Evolutionary conservation across 2,888 invertebrate species (phyloP).

Genomic region (Mamestra brassicae): DNA sequence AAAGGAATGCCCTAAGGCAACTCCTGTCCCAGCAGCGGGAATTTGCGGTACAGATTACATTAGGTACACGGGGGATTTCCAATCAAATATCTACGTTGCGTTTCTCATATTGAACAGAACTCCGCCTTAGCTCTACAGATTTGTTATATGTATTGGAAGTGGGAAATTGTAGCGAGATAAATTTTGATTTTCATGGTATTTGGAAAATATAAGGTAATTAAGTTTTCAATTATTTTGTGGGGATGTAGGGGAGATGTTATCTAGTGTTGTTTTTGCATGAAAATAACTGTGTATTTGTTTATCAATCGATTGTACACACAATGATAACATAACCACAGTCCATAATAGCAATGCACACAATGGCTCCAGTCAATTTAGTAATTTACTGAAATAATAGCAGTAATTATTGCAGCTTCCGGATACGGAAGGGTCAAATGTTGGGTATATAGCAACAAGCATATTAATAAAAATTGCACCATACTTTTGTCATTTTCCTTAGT

Average conservation of each 20-base stretch:
- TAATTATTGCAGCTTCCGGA: conserved; percentile 19
- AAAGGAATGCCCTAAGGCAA: neutral
- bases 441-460: neutral
- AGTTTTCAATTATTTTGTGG: neutral
- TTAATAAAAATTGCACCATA: no score
- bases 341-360: conserved; percentile 1
- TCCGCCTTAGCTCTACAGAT: neutral
- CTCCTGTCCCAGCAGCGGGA: neutral
- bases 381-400: conserved; percentile 13
- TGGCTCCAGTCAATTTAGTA: conserved; percentile 10
- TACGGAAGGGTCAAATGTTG: neutral
- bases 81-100: conserved; percentile 7
- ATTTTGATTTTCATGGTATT: neutral
- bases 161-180: neutral
- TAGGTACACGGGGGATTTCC: conserved; percentile 21
- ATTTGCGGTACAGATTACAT: conserved; percentile 29
- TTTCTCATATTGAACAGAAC: conserved; percentile 2
- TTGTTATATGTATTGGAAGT: neutral
- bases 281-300: neutral
- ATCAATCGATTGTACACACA: neutral
- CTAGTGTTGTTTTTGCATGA: neutral
- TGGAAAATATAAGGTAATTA: conserved; percentile 9
- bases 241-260: no score
- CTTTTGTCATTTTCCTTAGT: no score
- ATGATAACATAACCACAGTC: neutral